phyloP scores from a whole-genome alignment of 2,113 vertebrate genomes.

The Panurus biarmicus region DNA sequence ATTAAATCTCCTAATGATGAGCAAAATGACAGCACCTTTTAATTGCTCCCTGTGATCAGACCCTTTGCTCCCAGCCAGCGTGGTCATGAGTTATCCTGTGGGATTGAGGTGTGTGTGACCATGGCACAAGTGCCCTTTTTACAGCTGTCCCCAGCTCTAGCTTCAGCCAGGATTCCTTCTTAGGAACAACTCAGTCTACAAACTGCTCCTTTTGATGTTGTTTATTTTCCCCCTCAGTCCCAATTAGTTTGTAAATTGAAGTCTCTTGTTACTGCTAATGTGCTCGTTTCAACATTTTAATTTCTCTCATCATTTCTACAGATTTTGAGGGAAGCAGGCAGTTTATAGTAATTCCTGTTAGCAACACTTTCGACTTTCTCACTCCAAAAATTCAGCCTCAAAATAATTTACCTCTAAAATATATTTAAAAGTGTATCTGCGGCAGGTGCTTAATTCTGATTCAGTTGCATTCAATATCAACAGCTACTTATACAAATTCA shows the following conservation, averaged over 20 bases:
- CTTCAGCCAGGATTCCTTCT: not conserved
- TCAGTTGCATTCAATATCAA: not conserved
- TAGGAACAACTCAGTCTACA: not conserved
- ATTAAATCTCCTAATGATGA: fast-evolving
- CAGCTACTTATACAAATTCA: not conserved
- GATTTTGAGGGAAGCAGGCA: not conserved
- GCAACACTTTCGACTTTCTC: not conserved
- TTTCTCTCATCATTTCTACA: not conserved
- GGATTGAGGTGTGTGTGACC: not conserved
- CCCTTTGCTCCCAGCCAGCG: not conserved
- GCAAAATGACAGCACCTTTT: not conserved
- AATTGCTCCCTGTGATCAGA: fast-evolving
- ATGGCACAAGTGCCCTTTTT: not conserved
- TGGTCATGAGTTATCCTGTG: fast-evolving
- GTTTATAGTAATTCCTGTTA: not conserved
- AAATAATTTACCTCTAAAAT: not conserved
- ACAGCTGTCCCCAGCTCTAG: not conserved
- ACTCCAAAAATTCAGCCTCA: not conserved
- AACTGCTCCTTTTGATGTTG: not conserved
- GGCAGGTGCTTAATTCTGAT: not conserved
- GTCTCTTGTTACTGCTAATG: not conserved
- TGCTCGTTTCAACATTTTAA: not conserved
- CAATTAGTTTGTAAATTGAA: not conserved
- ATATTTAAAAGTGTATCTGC: not conserved
- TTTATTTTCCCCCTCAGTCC: not conserved